phyloP scores from a whole-genome alignment of 1,140 invertebrate genomes.

The Brachionus rotundiformis region DNA sequence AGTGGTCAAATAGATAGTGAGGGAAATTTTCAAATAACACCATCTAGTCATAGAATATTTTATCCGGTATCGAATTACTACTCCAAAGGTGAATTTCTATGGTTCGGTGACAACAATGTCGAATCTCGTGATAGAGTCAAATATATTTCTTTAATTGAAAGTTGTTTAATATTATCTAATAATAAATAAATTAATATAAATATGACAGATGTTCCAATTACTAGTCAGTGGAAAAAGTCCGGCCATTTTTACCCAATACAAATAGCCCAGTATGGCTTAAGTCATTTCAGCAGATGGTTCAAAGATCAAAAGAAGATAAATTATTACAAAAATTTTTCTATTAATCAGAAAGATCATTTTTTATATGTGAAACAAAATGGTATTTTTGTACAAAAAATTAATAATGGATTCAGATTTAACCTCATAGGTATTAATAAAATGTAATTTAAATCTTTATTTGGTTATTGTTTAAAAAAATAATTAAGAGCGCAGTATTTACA shows the following conservation, averaged over 20 bases:
- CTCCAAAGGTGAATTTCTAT: not conserved
- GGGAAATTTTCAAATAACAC: not conserved
- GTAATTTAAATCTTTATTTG: too few species aligned
- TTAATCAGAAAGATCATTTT: not conserved
- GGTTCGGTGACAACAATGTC: slow-evolving; percentile 70
- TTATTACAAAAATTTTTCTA: not conserved
- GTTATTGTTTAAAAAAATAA: too few species aligned
- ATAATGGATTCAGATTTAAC: slow-evolving; percentile 34
- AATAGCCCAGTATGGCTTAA: slow-evolving; percentile 93
- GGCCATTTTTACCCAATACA: slow-evolving; percentile 97
- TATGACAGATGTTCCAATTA: slow-evolving; percentile 77
- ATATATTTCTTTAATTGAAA: slow-evolving; percentile 86
- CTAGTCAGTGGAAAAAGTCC: slow-evolving; percentile 82
- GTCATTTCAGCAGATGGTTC: slow-evolving; percentile 92
- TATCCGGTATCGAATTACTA: not conserved
- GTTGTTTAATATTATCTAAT: slow-evolving; percentile 57
- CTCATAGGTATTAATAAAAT: slow-evolving; percentile 10
- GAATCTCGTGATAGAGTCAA: slow-evolving; percentile 90
- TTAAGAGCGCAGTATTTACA: slow-evolving; percentile 51
- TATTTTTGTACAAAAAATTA: not conserved
- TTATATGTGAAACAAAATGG: not conserved
- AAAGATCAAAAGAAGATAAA: slow-evolving; percentile 74
- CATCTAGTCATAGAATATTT: not conserved
- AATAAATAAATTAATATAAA: not conserved
- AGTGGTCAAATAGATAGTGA: not conserved